Percentiles rank a stretch among this genome's conserved stretches.
phyloP scores from a whole-genome alignment of 23 tunicate genomes.

The Halocynthia aurantium region DNA sequence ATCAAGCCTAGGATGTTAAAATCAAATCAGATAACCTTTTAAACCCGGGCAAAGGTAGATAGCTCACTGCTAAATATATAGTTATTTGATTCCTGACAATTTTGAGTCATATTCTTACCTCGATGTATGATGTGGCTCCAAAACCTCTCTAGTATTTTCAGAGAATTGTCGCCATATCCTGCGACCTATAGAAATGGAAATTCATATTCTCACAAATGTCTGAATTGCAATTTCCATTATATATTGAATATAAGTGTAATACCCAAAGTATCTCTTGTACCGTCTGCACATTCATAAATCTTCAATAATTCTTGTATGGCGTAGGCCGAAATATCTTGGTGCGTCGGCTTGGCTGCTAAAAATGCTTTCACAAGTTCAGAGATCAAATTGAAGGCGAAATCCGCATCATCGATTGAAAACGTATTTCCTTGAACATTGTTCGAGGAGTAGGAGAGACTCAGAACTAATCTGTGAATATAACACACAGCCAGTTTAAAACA shows the following conservation, averaged over 20 bases:
- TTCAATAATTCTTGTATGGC: slow-evolving; percentile 85
- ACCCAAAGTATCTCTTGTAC: slow-evolving; percentile 42
- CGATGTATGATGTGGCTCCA: slow-evolving; percentile 82
- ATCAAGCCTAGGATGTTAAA: too few relatives aligned
- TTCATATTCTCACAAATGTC: too few relatives aligned
- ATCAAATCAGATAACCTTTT: too few relatives aligned
- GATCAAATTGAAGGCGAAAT: slow-evolving; percentile 61
- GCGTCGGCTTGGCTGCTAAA: slow-evolving; percentile 64
- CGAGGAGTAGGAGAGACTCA: too few relatives aligned
- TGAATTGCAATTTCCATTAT: background rate
- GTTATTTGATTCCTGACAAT: too few relatives aligned
- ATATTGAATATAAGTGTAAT: background rate
- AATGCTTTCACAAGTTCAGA: slow-evolving; percentile 67
- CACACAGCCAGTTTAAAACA: too few relatives aligned
- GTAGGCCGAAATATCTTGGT: slow-evolving; percentile 84
- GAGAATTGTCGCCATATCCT: slow-evolving; percentile 66
- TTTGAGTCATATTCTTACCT: slow-evolving; percentile 16
- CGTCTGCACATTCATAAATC: slow-evolving; percentile 61
- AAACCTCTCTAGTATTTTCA: slow-evolving; percentile 48
- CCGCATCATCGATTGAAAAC: slow-evolving; percentile 15
- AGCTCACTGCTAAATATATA: too few relatives aligned
- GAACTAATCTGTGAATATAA: too few relatives aligned
- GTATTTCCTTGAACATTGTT: too few relatives aligned
- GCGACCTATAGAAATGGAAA: slow-evolving; percentile 30
- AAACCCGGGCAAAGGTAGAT: too few relatives aligned